Percentiles rank a stretch among this genome's conserved stretches.
These are phyloP conservation scores for Diacarnus erythraeanus DNA, from an alignment of 37 sponge, comb jelly and placozoan genomes.

Conservation along the genomic window DNA sequence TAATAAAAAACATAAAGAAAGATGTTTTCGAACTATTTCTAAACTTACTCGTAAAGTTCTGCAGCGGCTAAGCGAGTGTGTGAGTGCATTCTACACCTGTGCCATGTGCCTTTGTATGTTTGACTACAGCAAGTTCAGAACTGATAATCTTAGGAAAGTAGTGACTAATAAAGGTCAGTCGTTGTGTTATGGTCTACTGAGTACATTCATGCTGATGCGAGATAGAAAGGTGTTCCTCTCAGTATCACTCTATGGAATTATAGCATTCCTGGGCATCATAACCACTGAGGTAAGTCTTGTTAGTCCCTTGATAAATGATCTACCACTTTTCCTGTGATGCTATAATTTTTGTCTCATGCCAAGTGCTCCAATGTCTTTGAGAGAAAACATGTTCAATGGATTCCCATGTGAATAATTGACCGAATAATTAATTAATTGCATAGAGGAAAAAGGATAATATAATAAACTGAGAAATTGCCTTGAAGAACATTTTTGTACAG, in stretches of 20 bases:
- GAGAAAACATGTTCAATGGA: no score
- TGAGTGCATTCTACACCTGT: background rate
- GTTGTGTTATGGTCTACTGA: background rate
- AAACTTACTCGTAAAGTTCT: background rate
- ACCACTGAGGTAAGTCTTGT: constrained; percentile 51
- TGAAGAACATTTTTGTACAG: no score
- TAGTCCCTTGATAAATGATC: no score
- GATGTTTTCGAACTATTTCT: background rate
- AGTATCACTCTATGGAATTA: constrained; percentile 55
- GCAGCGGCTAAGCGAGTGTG: background rate
- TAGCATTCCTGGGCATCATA: constrained; percentile 45
- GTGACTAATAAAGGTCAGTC: background rate
- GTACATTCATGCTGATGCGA: background rate
- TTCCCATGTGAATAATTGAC: no score
- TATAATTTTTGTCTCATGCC: background rate
- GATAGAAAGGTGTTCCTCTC: constrained; percentile 63
- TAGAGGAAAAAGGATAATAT: no score
- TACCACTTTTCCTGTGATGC: background rate
- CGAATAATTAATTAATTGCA: no score
- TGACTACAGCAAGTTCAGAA: background rate
- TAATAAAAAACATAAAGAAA: background rate
- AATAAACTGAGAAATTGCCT: no score
- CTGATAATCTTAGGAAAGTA: background rate
- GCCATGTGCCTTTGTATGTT: background rate
- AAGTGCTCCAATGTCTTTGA: no score